Conservation (phyloP, 2,888 invertebrate genomes). For the Caenorhabditis sp. region DNA sequence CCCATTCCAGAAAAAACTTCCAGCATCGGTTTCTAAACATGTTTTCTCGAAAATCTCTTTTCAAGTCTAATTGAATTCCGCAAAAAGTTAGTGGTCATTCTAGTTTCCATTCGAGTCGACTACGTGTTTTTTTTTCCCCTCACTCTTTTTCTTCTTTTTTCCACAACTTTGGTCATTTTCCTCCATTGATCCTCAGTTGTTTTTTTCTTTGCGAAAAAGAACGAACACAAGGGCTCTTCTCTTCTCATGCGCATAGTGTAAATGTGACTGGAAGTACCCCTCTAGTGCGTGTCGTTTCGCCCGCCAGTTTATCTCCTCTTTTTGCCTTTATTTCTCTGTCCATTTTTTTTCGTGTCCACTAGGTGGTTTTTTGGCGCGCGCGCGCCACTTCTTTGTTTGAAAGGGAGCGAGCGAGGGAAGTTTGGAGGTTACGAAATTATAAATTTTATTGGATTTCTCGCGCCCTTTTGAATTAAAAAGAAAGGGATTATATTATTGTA, state of each 20-base stretch:
- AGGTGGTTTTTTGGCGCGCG: background rate
- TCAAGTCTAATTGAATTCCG: background rate
- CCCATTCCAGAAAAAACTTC: too few species aligned
- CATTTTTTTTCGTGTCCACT: background rate
- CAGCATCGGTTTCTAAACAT: background rate
- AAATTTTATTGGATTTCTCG: background rate
- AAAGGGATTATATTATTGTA: too few species aligned
- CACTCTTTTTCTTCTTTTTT: background rate
- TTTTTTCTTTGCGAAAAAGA: background rate
- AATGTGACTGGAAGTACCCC: background rate
- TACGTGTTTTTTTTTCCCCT: background rate
- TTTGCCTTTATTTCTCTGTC: background rate
- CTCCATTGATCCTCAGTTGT: background rate
- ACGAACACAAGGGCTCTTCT: background rate
- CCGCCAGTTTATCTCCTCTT: background rate
- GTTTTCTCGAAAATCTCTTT: background rate
- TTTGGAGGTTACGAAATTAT: background rate
- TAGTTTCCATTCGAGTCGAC: background rate
- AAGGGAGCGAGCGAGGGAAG: background rate
- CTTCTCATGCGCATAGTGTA: background rate
- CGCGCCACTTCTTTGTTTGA: background rate
- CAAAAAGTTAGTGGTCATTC: background rate
- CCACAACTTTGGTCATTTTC: background rate
- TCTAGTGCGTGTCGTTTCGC: too few species aligned
- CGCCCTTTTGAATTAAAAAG: background rate